Evolutionary conservation across 2,888 invertebrate species (phyloP).

Genomic region (Epirrita christyi): DNA sequence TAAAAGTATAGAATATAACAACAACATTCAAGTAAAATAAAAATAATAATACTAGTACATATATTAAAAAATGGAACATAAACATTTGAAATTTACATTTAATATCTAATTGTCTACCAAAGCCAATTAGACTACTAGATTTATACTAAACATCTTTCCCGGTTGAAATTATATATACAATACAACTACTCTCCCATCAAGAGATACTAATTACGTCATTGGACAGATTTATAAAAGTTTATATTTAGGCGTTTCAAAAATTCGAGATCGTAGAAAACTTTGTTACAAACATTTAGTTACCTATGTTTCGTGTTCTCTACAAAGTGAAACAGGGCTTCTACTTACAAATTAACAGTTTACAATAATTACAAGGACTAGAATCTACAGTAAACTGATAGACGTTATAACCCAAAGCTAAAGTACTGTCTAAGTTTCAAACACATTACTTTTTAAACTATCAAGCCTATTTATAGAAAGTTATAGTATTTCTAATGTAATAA

Average conservation of each 20-base stretch:
- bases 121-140: constrained; percentile 49
- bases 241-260: constrained; percentile 53
- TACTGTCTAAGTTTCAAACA: constrained; percentile 3
- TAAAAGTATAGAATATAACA: constrained; percentile 8
- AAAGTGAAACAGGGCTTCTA: constrained; percentile 21
- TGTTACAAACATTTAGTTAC: constrained; percentile 40
- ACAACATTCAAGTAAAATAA: constrained; percentile 6
- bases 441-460: constrained; percentile 4
- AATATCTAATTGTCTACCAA: constrained; percentile 41
- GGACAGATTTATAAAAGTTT: constrained; percentile 43
- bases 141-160: constrained; percentile 28
- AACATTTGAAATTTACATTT: constrained; percentile 6
- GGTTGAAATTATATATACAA: constrained; percentile 18
- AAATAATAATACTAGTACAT: constrained; percentile 15
- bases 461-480: background rate
- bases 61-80: constrained; percentile 9
- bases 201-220: constrained; percentile 41
- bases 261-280: constrained; percentile 53
- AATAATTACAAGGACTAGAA: constrained; percentile 11
- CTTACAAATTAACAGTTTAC: constrained; percentile 19
- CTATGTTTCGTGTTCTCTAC: constrained; percentile 3
- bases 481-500: constrained; percentile 4
- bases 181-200: constrained; percentile 11
- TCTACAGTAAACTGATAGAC: constrained; percentile 23
- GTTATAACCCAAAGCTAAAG: background rate